Conservation (phyloP, 2,797 vertebrate genomes). For the Myotis vivesi region DNA sequence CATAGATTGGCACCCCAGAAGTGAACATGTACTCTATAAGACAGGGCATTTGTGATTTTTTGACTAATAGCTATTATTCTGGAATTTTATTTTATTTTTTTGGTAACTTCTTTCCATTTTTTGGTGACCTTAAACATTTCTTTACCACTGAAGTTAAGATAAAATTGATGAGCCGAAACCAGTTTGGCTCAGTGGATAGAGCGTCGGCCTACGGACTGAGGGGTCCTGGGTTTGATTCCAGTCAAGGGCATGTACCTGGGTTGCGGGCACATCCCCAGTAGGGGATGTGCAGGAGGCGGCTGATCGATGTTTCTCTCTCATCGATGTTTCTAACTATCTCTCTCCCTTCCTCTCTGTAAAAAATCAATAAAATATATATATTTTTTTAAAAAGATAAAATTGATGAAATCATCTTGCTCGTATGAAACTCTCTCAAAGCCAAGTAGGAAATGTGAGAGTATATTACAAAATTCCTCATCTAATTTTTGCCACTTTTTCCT, state of each 20-base stretch:
- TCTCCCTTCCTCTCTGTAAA: too few species aligned
- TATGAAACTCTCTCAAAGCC: background rate
- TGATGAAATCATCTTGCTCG: background rate
- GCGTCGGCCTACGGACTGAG: too few species aligned
- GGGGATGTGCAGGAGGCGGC: too few species aligned
- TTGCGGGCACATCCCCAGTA: too few species aligned
- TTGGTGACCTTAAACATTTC: background rate
- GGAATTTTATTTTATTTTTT: background rate
- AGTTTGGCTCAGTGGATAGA: too few species aligned
- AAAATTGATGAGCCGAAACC: background rate
- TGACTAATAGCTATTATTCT: background rate
- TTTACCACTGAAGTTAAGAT: background rate
- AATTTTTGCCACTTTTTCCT: slow-evolving; percentile 31
- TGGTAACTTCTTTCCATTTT: background rate
- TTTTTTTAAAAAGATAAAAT: background rate
- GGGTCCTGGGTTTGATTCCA: too few species aligned
- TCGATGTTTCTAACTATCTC: too few species aligned
- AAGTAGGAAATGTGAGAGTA: background rate
- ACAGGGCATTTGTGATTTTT: background rate
- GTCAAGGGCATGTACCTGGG: too few species aligned
- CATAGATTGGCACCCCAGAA: background rate
- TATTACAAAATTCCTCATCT: background rate
- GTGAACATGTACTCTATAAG: background rate
- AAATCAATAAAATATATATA: too few species aligned
- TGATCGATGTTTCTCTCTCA: too few species aligned